Evolutionary conservation across 2,888 invertebrate genomes (phyloP), one percentile per base, ranked within the genome.

Genomic region (Chymomyza amoena): DNA sequence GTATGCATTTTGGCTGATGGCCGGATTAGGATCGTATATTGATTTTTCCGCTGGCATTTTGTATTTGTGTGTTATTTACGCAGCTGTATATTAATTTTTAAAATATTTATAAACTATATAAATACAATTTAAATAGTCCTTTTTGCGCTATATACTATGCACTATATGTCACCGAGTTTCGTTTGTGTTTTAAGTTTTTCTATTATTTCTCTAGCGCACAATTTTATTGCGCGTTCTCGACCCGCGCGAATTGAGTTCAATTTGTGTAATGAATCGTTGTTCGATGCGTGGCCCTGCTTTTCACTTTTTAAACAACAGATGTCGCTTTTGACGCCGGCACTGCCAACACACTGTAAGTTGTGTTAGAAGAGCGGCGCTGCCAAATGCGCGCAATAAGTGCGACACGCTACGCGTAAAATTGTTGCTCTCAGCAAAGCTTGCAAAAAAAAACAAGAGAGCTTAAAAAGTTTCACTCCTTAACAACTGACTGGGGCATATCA

Each of bases 1-100:
- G 91, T 96, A 93, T 36, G 95, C 93, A 84, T 93, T 93, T 76
- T 92, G 93, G 66, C 93, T 92, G 18, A 94, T 89, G 61, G 92
- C 92, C 78, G 93, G 86, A 90, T 94, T 92, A 57, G 95, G 95
- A 79, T 93, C 84, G 90, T 94, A 95, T 80, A 94, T 92, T 77
- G 90, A 90, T 81, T 93, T 93, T 91, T 93, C 93, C 76, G 93
- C 93, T 83, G 93, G 93, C 93, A 94, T 94, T 89, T 90, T 90
- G 61, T 61, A 45, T 18, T 16, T 56, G n/a, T 54, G 1, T 39
- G 5, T 65, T 2, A 60, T 36, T 56, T n/a, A n/a, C 7, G n/a
- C 51, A 50, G 2, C n/a, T 39, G 6, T 45, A n/a, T 45, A 28
- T 39, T 16, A 20, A 54, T 73, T 16, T 52, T 13, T 54, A 18